phyloP scores from a whole-genome alignment of 2,113 vertebrate species.

The Pelecanoides urinatrix region DNA sequence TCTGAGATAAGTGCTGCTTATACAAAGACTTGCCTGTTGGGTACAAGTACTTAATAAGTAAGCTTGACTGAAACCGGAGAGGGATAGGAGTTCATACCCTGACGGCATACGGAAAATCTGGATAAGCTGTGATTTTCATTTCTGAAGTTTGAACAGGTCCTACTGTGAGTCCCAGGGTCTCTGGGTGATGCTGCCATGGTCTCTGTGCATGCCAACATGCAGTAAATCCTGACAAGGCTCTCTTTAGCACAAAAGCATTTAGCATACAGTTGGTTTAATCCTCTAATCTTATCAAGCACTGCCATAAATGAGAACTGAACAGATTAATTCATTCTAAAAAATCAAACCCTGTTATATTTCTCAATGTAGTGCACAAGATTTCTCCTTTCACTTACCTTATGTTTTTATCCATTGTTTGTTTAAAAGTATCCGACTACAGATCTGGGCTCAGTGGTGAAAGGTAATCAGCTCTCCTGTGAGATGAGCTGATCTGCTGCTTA shows the following conservation, averaged over 20 bases:
- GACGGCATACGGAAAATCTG: background rate
- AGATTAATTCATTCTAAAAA: constrained; percentile 17
- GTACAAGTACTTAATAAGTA: background rate
- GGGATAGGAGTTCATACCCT: background rate
- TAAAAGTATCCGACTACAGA: background rate
- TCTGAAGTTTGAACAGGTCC: background rate
- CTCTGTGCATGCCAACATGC: background rate
- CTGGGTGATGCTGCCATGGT: background rate
- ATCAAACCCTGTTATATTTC: background rate
- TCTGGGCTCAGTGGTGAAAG: background rate
- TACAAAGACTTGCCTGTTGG: constrained; percentile 3
- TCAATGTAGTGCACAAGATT: background rate
- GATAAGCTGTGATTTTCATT: constrained; percentile 9
- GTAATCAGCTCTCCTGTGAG: background rate
- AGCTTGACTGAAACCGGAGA: background rate
- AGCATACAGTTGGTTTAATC: constrained; percentile 29
- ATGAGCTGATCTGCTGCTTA: background rate
- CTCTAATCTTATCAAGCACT: constrained; percentile 31
- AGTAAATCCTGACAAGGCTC: background rate
- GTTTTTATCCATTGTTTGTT: background rate
- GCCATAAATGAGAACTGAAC: background rate
- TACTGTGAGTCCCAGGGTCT: background rate
- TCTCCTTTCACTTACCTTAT: background rate
- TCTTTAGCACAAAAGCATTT: background rate
- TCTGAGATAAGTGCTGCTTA: background rate